Evolutionary conservation across 2,113 vertebrate genomes (phyloP).

Genomic region (Chloebia gouldiae): DNA sequence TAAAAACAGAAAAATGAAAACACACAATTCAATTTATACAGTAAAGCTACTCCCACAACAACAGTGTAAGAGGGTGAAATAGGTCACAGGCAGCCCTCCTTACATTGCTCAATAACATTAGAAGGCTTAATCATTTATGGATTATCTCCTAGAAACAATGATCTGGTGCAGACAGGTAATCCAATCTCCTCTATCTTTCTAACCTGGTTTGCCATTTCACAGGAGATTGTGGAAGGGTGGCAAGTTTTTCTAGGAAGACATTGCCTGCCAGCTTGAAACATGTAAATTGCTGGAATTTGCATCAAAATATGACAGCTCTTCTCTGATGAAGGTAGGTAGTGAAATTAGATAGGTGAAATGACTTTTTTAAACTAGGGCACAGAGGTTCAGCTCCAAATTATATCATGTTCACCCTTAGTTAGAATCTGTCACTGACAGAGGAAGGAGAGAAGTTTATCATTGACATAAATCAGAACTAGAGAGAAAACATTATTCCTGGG

Average conservation of each 20-base stretch:
- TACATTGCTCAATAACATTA: conserved; percentile 76
- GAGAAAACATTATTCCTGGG: not conserved
- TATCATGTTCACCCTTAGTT: not conserved
- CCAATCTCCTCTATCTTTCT: conserved; percentile 74
- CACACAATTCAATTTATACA: not conserved
- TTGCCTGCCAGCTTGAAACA: conserved; percentile 25
- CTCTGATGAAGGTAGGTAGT: conserved; percentile 59
- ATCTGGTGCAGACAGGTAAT: conserved; percentile 87
- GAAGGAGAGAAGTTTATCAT: not conserved
- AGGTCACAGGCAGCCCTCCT: conserved; percentile 68
- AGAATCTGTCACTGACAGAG: not conserved
- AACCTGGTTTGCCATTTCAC: conserved; percentile 61
- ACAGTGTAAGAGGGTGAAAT: conserved; percentile 66
- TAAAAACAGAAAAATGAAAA: conserved; percentile 6
- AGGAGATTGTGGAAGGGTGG: conserved; percentile 57
- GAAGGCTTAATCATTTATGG: conserved; percentile 91
- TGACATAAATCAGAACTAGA: not conserved
- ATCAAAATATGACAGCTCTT: conserved; percentile 52
- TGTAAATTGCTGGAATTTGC: conserved; percentile 56
- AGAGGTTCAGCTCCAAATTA: not conserved
- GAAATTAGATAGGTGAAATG: conserved; percentile 14
- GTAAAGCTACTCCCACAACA: conserved; percentile 31
- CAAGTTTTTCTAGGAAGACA: conserved; percentile 65
- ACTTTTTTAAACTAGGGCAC: not conserved
- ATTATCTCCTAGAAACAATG: conserved; percentile 86